Base-by-base conservation (phyloP, 1,140 invertebrate species). In the Ceratina japonica region DNA sequence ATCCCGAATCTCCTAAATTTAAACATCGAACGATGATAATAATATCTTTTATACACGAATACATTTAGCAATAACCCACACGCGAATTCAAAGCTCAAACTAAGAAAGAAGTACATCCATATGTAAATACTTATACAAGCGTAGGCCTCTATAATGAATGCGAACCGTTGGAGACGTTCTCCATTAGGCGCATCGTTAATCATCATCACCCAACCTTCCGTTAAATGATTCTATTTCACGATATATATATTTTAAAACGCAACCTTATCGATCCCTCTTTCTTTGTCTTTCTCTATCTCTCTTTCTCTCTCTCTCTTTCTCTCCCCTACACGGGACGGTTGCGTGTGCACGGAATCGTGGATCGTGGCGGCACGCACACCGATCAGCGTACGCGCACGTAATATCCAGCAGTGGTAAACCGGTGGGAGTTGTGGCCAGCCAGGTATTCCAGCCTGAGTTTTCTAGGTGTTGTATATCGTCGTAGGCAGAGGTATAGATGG, bases 401-500 rank as follows among this genome's bases (percentile, higher is more conserved):
- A 16, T 20, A 63, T 22, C 65, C 18, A n/a, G 16, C 58, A 27
- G 22, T 58, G 5, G 37, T 44, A 44, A 44, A 44, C 20, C 16
- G 44, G 49, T 20, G 37, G 66, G 63, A 49, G 31, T 61, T 75
- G 76, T 84, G 77, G 70, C 64, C 69, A 49, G 59, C 68, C 68
- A 68, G 77, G 22, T 20, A 73, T 68, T 52, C n/a, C 61, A 31
- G 24, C 27, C 56, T 31, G 37, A 56, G 70, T 80, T 72, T 77
- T 44, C 82, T 84, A 85, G 82, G 82, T 84, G 83, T 77, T 80
- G 63, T 63, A 49, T 20, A 69, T 80, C 80, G 71, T 76, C 75
- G 59, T 65, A 58, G 65, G 58, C 54, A 82, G 61, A 64, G 79
- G 24, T 85, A 81, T 51, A 73, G 84, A 87, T 87, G 88, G 89